phyloP scores from a whole-genome alignment of 2,797 vertebrate species.

The Bradypus variegatus region DNA sequence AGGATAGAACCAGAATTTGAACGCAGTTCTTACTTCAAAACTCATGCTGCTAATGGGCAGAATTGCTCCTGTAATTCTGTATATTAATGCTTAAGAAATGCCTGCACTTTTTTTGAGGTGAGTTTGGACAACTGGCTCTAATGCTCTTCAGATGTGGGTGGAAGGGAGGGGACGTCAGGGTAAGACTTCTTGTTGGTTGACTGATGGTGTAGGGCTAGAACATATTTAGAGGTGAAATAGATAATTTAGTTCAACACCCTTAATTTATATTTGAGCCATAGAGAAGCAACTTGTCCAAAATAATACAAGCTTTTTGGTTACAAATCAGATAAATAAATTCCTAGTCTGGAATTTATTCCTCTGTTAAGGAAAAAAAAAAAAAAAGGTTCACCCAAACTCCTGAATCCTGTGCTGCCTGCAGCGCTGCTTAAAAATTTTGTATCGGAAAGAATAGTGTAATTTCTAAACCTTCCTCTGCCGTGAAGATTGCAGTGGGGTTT shows the following conservation, averaged over 20 bases:
- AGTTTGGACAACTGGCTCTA: not conserved
- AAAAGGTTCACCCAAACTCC: not conserved
- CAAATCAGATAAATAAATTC: not conserved
- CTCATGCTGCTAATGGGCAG: not conserved
- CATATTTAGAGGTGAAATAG: slow-evolving; percentile 5
- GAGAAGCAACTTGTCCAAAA: not conserved
- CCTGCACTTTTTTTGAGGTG: not conserved
- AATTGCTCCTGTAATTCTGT: not conserved
- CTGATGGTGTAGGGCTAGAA: not conserved
- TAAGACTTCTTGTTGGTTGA: not conserved
- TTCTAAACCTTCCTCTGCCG: not conserved
- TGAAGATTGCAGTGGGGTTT: not conserved
- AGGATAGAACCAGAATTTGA: not conserved
- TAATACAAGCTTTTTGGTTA: not conserved
- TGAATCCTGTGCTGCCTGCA: not conserved
- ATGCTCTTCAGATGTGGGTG: not conserved
- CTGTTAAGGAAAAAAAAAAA: not conserved
- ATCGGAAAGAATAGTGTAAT: not conserved
- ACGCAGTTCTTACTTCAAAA: not conserved
- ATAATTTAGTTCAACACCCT: not conserved
- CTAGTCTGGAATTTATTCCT: not conserved
- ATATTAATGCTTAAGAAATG: not conserved
- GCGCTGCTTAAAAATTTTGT: not conserved
- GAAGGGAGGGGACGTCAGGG: not conserved
- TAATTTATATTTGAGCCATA: slow-evolving; percentile 16